phyloP scores from a whole-genome alignment of 2,113 vertebrate species.

The Tauraco erythrolophus region DNA sequence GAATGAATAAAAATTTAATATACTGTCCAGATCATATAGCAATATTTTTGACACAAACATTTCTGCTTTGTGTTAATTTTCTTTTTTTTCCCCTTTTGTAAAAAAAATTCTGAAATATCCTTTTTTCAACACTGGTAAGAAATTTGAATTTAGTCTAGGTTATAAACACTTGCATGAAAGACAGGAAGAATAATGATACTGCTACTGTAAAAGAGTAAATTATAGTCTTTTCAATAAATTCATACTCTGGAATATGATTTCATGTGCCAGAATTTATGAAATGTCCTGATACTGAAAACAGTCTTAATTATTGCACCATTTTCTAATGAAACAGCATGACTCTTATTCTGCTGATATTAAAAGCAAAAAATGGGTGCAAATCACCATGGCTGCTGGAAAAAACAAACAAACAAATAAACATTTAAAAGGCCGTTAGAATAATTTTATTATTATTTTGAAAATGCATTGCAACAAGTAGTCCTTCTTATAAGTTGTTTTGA shows the following conservation, averaged over 20 bases:
- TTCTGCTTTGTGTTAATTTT: not conserved
- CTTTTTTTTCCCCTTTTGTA: not conserved
- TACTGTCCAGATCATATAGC: not conserved
- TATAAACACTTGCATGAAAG: not conserved
- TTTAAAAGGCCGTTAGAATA: not conserved
- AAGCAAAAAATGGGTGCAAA: not conserved
- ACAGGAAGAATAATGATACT: not conserved
- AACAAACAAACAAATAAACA: not conserved
- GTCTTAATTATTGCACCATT: not conserved
- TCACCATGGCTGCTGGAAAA: not conserved
- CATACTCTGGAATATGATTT: not conserved
- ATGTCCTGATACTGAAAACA: not conserved
- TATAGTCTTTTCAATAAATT: not conserved
- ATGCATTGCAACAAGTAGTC: not conserved
- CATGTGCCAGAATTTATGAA: not conserved
- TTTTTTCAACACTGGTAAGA: not conserved
- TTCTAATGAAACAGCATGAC: not conserved
- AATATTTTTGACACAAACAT: not conserved
- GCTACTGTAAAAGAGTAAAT: not conserved
- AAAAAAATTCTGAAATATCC: not conserved
- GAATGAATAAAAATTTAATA: slow-evolving; percentile 27
- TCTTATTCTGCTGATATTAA: not conserved
- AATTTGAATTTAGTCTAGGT: not conserved
- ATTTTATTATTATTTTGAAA: not conserved
- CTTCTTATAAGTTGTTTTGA: not conserved